Conservation (phyloP, 2,888 invertebrate species). For the Tiliacea aurago region DNA sequence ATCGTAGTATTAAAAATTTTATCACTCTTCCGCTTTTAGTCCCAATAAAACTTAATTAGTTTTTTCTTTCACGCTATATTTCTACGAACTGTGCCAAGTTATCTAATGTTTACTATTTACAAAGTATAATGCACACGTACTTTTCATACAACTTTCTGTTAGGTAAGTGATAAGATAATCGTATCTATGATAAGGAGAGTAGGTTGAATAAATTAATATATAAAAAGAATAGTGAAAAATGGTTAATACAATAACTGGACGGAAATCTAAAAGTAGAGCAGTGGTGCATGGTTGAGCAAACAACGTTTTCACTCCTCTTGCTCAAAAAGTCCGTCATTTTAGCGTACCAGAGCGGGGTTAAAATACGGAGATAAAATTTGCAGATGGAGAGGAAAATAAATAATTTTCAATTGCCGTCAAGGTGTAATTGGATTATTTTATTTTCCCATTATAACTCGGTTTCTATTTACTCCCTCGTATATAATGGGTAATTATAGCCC, state of each 20-base stretch:
- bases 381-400: too few relatives aligned
- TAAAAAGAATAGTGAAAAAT: constrained; percentile 28
- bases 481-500: too few relatives aligned
- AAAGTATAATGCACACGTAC: constrained; percentile 45
- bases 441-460: too few relatives aligned
- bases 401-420: too few relatives aligned
- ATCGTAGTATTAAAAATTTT: constrained; percentile 33
- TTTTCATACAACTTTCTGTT: constrained; percentile 65
- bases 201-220: constrained; percentile 56
- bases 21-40: constrained; percentile 41
- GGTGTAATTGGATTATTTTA: too few relatives aligned
- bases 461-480: too few relatives aligned
- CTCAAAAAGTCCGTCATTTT: too few relatives aligned
- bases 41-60: constrained; percentile 34
- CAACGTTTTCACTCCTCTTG: constrained; percentile 6
- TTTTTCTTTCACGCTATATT: constrained; percentile 20
- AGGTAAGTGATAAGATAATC: constrained; percentile 63
- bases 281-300: constrained; percentile 13
- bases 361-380: too few relatives aligned
- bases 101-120: constrained; percentile 65
- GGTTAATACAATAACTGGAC: constrained; percentile 33
- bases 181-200: constrained; percentile 53
- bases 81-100: constrained; percentile 55
- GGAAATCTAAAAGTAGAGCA: constrained; percentile 20
- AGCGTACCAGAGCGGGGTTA: too few relatives aligned